Percentiles rank a stretch among this genome's conserved stretches.
Evolutionary conservation across 1,140 invertebrate species (phyloP).

Genomic region (Caligus rogercresseyi): DNA sequence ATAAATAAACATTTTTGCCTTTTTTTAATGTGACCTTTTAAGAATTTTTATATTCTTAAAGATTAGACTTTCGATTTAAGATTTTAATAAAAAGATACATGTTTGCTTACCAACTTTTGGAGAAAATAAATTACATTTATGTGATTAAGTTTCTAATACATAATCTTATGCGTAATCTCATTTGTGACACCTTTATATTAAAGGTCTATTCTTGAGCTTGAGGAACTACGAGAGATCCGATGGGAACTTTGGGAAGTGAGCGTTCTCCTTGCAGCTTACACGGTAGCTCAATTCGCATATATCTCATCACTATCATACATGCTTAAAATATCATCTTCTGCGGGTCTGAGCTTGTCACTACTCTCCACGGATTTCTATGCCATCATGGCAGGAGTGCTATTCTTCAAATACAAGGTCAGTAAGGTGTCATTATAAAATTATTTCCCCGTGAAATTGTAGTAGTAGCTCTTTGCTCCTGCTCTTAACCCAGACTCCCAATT

Average conservation of each 20-base stretch:
- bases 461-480: not conserved
- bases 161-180: too few species aligned
- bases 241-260: slow-evolving; percentile 40
- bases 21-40: too few species aligned
- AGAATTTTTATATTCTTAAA: too few species aligned
- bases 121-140: too few species aligned
- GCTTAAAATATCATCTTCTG: slow-evolving; percentile 54
- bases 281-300: slow-evolving; percentile 49
- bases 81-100: too few species aligned
- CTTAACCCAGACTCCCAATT: not conserved
- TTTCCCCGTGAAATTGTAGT: not conserved
- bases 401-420: slow-evolving; percentile 61
- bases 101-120: too few species aligned
- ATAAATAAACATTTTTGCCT: too few species aligned
- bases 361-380: slow-evolving; percentile 70
- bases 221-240: slow-evolving; percentile 31
- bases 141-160: too few species aligned
- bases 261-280: slow-evolving; percentile 39
- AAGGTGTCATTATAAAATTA: slow-evolving; percentile 10
- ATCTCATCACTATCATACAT: slow-evolving; percentile 57
- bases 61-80: too few species aligned
- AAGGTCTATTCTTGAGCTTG: slow-evolving; percentile 37
- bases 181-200: too few species aligned
- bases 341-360: slow-evolving; percentile 59
- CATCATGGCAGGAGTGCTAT: slow-evolving; percentile 53